Percentiles rank a stretch among this genome's conserved stretches.
Evolutionary conservation across 2,797 vertebrate genomes (phyloP).

Genomic region (Telmatherina bonti): DNA sequence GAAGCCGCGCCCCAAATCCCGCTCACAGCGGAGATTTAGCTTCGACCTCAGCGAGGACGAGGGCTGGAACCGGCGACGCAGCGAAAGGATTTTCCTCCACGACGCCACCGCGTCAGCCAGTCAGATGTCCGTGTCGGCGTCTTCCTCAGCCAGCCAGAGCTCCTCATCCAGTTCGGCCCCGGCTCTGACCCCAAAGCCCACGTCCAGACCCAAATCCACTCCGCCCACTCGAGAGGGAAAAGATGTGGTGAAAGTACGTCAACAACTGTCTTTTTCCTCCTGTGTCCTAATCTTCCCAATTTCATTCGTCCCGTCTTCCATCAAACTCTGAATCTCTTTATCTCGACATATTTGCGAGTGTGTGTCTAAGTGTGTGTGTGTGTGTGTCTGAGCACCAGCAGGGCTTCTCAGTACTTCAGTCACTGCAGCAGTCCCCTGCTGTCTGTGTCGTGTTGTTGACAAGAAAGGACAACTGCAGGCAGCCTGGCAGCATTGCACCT

Average conservation of each 20-base stretch:
- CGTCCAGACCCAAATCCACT: conserved; percentile 83
- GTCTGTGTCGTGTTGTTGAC: conserved; percentile 76
- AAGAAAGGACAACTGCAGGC: conserved; percentile 79
- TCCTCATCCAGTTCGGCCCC: conserved; percentile 65
- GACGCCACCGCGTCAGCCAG: conserved; percentile 84
- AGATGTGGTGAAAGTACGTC: conserved; percentile 89
- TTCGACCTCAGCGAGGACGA: conserved; percentile 95
- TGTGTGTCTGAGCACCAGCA: conserved; percentile 68
- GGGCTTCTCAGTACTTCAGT: conserved; percentile 76
- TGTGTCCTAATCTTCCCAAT: conserved; percentile 1
- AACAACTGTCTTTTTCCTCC: conserved; percentile 7
- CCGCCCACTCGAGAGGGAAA: conserved; percentile 87
- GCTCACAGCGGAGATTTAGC: conserved; percentile 85
- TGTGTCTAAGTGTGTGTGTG: conserved; percentile 12
- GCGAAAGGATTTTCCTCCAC: conserved; percentile 96
- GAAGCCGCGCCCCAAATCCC: conserved; percentile 56
- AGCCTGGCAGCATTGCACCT: conserved; percentile 63
- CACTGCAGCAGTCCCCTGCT: conserved; percentile 76
- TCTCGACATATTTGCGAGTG: conserved; percentile 26
- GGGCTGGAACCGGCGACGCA: conserved; percentile 92
- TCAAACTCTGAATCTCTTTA: conserved; percentile 30
- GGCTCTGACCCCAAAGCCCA: conserved; percentile 80
- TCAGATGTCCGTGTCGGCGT: conserved; percentile 56
- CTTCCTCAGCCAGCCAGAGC: conserved; percentile 65
- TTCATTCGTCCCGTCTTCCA: conserved; percentile 8